A percentile compares a stretch with the other conserved stretches of the same genome.
Evolutionary conservation across 2,888 invertebrate genomes (phyloP).

Genomic region (Gari tellinella): DNA sequence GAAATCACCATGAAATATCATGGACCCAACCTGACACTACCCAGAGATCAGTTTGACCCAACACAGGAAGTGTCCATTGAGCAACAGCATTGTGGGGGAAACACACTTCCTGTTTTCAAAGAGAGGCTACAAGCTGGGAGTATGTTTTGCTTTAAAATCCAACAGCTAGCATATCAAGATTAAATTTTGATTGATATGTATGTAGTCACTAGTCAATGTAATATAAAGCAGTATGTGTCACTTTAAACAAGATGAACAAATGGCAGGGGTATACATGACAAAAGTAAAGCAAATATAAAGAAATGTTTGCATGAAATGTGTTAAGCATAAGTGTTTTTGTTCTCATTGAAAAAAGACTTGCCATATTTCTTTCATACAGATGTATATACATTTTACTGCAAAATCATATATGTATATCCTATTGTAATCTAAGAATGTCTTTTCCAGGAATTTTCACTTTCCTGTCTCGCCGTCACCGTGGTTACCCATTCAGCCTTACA

Average conservation of each 20-base stretch:
- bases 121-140: constrained; percentile 76
- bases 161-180: too few species aligned
- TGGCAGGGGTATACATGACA: too few species aligned
- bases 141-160: constrained; percentile 50
- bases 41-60: constrained; percentile 77
- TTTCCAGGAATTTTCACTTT: constrained; percentile 83
- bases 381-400: not conserved
- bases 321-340: too few species aligned
- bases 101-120: constrained; percentile 83
- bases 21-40: constrained; percentile 79
- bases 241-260: too few species aligned
- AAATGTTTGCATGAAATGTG: too few species aligned
- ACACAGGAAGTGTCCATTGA: constrained; percentile 82
- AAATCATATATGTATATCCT: not conserved
- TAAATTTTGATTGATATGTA: too few species aligned
- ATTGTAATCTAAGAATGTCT: not conserved
- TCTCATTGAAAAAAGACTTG: too few species aligned
- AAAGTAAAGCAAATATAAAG: too few species aligned
- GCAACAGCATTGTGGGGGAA: constrained; percentile 85
- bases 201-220: too few species aligned
- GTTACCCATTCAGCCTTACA: constrained; percentile 84
- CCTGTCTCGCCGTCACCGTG: constrained; percentile 83
- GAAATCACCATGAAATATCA: constrained; percentile 82
- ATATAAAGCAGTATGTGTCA: too few species aligned
- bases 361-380: not conserved